Evolutionary conservation across 2,888 invertebrate genomes (phyloP).

Genomic region (Drosophila paranaensis): DNA sequence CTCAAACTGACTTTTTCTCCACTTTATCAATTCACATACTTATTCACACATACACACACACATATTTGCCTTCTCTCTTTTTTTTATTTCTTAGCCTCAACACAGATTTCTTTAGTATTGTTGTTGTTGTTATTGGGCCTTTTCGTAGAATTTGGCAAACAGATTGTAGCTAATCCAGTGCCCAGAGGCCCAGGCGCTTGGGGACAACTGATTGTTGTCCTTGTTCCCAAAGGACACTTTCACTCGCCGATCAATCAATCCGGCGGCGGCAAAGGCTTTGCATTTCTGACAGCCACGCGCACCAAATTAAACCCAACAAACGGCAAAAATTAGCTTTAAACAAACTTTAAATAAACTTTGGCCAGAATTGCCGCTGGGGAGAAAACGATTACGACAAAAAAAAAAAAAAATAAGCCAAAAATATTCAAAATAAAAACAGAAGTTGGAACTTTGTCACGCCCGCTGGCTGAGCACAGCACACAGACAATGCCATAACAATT

Average conservation of each 20-base stretch:
- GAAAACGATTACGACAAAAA: constrained; percentile 32
- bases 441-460: constrained; percentile 30
- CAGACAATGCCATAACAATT: constrained; percentile 59
- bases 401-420: constrained; percentile 18
- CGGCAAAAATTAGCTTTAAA: constrained; percentile 3
- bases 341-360: constrained; percentile 31
- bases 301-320: constrained; percentile 32
- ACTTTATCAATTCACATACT: constrained; percentile 15
- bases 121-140: constrained; percentile 11
- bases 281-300: constrained; percentile 34
- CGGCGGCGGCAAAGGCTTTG: constrained; percentile 33
- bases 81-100: background rate
- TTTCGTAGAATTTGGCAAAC: constrained; percentile 23
- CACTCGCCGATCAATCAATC: constrained; percentile 61
- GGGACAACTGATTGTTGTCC: constrained; percentile 25
- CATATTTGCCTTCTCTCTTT: background rate
- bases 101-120: constrained; percentile 6
- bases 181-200: constrained; percentile 1
- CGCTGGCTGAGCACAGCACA: constrained; percentile 44
- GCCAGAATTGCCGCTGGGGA: constrained; percentile 13
- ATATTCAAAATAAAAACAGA: constrained; percentile 26
- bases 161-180: constrained; percentile 37
- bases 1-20: background rate
- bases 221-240: constrained; percentile 27
- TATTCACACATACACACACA: constrained; percentile 6